These are phyloP conservation scores for Lateolabrax maculatus DNA, from an alignment of 2,797 vertebrate genomes.

Conservation along the genomic window DNA sequence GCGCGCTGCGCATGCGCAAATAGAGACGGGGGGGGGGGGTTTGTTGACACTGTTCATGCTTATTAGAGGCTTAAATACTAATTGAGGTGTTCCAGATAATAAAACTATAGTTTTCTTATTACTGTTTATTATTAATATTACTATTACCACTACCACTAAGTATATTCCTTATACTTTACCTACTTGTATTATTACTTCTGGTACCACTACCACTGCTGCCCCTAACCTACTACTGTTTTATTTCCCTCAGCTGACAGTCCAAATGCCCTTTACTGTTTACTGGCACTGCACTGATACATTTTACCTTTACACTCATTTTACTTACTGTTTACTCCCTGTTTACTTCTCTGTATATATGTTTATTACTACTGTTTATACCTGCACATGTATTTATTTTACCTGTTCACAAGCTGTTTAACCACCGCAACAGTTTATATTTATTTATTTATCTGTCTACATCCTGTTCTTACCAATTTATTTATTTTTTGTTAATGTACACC, in stretches of 20 bases:
- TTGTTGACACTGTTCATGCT: neutral
- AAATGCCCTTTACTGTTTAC: neutral
- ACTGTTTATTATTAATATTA: neutral
- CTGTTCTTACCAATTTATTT: too few relatives aligned
- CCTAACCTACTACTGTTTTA: neutral
- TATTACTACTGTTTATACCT: too few relatives aligned
- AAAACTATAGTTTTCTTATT: neutral
- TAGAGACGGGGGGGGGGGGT: fast-evolving
- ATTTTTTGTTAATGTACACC: too few relatives aligned
- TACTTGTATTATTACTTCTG: neutral
- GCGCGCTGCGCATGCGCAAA: slow-evolving; percentile 71
- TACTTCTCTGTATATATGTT: too few relatives aligned
- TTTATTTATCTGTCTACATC: too few relatives aligned
- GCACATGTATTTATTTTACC: too few relatives aligned
- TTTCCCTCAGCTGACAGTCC: neutral
- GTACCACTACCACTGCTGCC: neutral
- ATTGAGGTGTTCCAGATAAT: neutral
- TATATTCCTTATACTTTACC: neutral
- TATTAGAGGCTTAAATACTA: neutral
- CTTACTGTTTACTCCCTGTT: too few relatives aligned
- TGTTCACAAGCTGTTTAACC: too few relatives aligned
- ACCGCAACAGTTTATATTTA: too few relatives aligned
- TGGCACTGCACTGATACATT: too few relatives aligned
- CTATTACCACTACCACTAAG: neutral
- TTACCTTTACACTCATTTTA: too few relatives aligned